Conservation (phyloP, 2,113 vertebrate species). For the Ictalurus punctatus region DNA sequence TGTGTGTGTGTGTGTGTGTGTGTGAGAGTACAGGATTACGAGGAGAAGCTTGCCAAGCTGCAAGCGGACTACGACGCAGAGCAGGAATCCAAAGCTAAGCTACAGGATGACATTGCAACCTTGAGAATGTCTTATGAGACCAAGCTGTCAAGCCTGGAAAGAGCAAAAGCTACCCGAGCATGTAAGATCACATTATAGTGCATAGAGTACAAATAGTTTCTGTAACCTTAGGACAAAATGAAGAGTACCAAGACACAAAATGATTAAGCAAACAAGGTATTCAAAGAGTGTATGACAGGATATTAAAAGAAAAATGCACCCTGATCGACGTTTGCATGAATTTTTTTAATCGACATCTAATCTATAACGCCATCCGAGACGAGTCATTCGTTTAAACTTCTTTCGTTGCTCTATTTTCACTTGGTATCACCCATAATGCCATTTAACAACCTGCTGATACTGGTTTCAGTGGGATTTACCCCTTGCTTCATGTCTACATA, state of each 20-base stretch:
- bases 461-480: neutral
- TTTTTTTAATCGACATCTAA: neutral
- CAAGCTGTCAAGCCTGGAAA: slow-evolving; percentile 75
- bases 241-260: neutral
- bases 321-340: neutral
- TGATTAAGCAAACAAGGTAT: neutral
- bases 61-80: slow-evolving; percentile 81
- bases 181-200: neutral
- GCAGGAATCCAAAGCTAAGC: slow-evolving; percentile 76
- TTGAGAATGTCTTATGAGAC: slow-evolving; percentile 77
- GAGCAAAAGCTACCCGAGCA: slow-evolving; percentile 49
- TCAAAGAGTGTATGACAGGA: neutral
- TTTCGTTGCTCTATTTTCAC: neutral
- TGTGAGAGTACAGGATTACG: slow-evolving; percentile 76
- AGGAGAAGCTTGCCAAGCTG: slow-evolving; percentile 77
- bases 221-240: neutral
- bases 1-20: slow-evolving; percentile 24
- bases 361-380: neutral
- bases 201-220: neutral
- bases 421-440: neutral
- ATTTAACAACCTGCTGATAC: neutral
- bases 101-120: slow-evolving; percentile 81
- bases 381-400: neutral
- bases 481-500: neutral
- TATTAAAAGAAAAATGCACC: neutral